Percentiles rank a stretch among this genome's conserved stretches.
These are phyloP conservation scores for Chydorus sphaericus DNA, from an alignment of 2,888 invertebrate species.

Conservation along the genomic window DNA sequence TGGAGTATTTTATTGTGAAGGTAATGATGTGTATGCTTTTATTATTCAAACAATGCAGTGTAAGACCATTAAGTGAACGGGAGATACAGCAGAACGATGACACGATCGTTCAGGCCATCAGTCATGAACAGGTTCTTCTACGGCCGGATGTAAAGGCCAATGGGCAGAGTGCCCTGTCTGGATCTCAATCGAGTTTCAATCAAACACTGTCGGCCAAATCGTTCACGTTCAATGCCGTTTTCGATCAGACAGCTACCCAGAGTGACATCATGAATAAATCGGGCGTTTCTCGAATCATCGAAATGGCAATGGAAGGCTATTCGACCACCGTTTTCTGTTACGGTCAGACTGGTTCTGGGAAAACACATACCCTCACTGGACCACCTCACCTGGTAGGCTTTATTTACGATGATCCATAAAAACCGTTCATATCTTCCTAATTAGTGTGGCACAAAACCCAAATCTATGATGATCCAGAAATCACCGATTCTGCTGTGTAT, in stretches of 20 bases:
- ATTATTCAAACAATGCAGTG: slow-evolving; percentile 36
- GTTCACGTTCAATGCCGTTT: slow-evolving; percentile 90
- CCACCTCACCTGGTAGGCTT: slow-evolving; percentile 62
- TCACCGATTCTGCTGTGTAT: neutral
- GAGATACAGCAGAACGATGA: slow-evolving; percentile 54
- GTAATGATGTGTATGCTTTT: neutral
- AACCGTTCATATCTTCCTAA: neutral
- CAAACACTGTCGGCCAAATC: slow-evolving; percentile 52
- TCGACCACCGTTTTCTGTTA: slow-evolving; percentile 90
- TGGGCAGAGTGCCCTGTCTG: slow-evolving; percentile 11
- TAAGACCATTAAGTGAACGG: slow-evolving; percentile 61
- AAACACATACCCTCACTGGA: slow-evolving; percentile 89
- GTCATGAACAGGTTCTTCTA: slow-evolving; percentile 69
- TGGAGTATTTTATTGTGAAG: too few species aligned
- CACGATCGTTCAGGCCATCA: slow-evolving; percentile 64
- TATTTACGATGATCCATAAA: neutral
- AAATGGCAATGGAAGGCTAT: slow-evolving; percentile 89
- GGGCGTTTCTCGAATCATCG: slow-evolving; percentile 74
- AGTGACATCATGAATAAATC: slow-evolving; percentile 77
- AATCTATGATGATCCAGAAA: neutral
- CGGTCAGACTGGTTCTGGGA: slow-evolving; percentile 92
- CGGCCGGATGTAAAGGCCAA: slow-evolving; percentile 28
- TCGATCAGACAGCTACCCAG: slow-evolving; percentile 75
- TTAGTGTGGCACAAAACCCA: neutral
- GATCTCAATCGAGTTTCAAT: slow-evolving; percentile 17